These are phyloP conservation scores for Metacarcinus magister DNA, from an alignment of 2,888 invertebrate species.

Conservation along the genomic window DNA sequence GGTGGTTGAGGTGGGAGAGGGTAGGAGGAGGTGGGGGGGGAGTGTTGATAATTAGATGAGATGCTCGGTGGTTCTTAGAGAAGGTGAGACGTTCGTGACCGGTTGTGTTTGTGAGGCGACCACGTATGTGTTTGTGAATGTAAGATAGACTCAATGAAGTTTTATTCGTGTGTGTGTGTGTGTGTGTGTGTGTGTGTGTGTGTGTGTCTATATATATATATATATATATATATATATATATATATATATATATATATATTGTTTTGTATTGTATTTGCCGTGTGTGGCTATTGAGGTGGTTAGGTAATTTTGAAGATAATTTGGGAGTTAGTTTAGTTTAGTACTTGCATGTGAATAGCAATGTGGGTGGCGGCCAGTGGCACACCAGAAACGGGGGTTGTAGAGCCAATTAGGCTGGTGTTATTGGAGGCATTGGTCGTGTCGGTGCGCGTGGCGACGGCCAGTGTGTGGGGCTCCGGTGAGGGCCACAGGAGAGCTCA, in stretches of 20 bases:
- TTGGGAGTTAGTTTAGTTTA: not conserved
- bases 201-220: not conserved
- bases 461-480: not conserved
- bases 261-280: not conserved
- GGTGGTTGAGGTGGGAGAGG: not conserved
- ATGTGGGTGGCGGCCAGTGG: not conserved
- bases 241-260: no score
- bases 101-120: no score
- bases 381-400: not conserved
- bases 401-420: not conserved
- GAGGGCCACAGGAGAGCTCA: slow-evolving; percentile 41
- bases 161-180: no score
- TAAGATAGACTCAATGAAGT: no score
- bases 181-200: no score
- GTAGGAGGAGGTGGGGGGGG: not conserved
- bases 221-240: no score
- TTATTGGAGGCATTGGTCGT: not conserved
- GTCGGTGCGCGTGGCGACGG: not conserved
- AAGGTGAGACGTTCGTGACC: no score
- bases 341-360: not conserved
- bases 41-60: not conserved
- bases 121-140: no score
- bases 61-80: not conserved
- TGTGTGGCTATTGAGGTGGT: not conserved
- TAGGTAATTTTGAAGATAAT: not conserved